phyloP scores from a whole-genome alignment of 2,888 invertebrate species.

The Chymomyza amoena region DNA sequence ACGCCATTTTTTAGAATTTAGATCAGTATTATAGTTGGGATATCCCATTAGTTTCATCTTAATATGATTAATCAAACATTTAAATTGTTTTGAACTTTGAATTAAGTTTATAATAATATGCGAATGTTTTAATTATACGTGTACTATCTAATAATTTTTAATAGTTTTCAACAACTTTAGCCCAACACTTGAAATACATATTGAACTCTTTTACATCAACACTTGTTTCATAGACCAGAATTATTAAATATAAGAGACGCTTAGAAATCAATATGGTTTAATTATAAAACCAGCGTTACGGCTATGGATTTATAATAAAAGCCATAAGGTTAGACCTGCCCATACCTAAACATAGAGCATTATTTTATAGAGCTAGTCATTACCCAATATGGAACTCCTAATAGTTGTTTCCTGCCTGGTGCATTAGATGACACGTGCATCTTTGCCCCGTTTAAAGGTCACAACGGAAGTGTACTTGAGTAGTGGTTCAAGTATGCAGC shows the following conservation, averaged over 20 bases:
- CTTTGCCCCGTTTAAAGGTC: neutral
- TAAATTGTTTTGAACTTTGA: too few relatives aligned
- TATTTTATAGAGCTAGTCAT: neutral
- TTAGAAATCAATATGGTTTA: neutral
- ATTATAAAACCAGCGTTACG: neutral
- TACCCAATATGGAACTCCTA: neutral
- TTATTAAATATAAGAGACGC: conserved; percentile 19
- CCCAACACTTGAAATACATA: too few relatives aligned
- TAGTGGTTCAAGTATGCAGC: neutral
- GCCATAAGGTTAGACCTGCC: neutral
- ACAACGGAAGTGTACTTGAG: neutral
- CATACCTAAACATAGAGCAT: neutral
- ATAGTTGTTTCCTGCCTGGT: neutral
- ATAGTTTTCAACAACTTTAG: too few relatives aligned
- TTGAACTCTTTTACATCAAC: too few relatives aligned
- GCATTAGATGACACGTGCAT: neutral
- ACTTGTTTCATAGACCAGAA: neutral
- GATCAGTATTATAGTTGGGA: too few relatives aligned
- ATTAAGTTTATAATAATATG: too few relatives aligned
- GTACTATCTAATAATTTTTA: too few relatives aligned
- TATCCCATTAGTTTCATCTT: too few relatives aligned
- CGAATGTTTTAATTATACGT: too few relatives aligned
- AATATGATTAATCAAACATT: too few relatives aligned
- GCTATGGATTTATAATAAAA: neutral
- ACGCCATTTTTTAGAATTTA: too few relatives aligned